Evolutionary conservation across 2,888 invertebrate species (phyloP).

Genomic region (Drosophila cyrtoloma): DNA sequence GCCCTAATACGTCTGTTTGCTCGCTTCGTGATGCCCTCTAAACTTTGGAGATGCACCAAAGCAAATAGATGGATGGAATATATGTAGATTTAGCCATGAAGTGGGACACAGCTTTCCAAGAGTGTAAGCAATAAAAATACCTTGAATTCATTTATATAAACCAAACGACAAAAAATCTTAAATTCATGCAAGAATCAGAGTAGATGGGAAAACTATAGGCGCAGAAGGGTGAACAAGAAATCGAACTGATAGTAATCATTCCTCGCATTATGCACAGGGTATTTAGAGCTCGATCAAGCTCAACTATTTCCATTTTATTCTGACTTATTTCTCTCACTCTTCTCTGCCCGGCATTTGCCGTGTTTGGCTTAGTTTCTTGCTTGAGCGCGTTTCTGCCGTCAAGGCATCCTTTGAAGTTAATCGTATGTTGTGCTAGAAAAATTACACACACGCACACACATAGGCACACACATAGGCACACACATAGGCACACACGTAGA

Average conservation of each 20-base stretch:
- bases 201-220: not conserved
- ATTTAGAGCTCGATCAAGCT: conserved; percentile 7
- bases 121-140: not conserved
- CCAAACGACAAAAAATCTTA: too few species aligned
- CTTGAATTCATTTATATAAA: not conserved
- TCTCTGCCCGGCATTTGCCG: conserved; percentile 25
- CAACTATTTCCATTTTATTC: conserved; percentile 3
- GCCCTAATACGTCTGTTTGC: conserved; percentile 33
- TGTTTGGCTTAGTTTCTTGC: conserved; percentile 76
- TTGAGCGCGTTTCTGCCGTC: conserved; percentile 75
- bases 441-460: conserved; percentile 44
- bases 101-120: not conserved
- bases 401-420: conserved; percentile 81
- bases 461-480: conserved; percentile 41
- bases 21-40: conserved; percentile 9
- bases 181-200: not conserved
- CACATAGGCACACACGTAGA: conserved; percentile 21
- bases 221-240: not conserved
- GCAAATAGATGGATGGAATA: not conserved
- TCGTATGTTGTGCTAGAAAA: conserved; percentile 70
- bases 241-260: not conserved
- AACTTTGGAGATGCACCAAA: not conserved
- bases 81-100: not conserved
- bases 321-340: conserved; percentile 23
- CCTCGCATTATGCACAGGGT: conserved; percentile 18